These are phyloP conservation scores for Malurus leucopterus DNA, from an alignment of 2,797 vertebrate genomes.

Conservation along the genomic window DNA sequence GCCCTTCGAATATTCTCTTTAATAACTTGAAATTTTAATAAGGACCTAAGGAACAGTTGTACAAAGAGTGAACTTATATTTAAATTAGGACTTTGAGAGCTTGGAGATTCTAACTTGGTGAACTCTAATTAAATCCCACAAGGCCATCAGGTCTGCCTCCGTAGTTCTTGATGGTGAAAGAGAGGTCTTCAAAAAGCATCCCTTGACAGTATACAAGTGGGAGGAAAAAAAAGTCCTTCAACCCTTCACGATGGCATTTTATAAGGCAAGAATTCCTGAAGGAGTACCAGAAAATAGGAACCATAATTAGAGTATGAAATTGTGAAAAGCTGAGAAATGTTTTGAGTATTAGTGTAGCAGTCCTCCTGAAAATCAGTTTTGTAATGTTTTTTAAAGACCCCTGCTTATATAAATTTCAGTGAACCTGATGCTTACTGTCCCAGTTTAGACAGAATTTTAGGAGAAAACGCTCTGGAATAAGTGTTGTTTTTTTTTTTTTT, in stretches of 20 bases:
- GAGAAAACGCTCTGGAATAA: no score
- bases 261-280: slow-evolving; percentile 72
- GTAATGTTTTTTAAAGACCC: neutral
- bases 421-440: neutral
- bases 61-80: slow-evolving; percentile 76
- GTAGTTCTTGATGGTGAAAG: slow-evolving; percentile 72
- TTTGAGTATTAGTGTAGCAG: slow-evolving; percentile 23
- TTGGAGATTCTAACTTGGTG: slow-evolving; percentile 74
- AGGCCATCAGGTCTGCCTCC: slow-evolving; percentile 75
- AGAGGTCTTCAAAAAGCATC: slow-evolving; percentile 77
- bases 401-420: neutral
- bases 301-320: slow-evolving; percentile 59
- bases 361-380: slow-evolving; percentile 26
- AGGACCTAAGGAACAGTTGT: slow-evolving; percentile 75
- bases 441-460: no score
- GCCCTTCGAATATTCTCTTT: slow-evolving; percentile 64
- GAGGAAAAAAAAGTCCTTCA: slow-evolving; percentile 56
- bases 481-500: no score
- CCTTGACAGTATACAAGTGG: slow-evolving; percentile 70
- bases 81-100: slow-evolving; percentile 78
- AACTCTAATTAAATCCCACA: slow-evolving; percentile 81
- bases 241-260: slow-evolving; percentile 48
- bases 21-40: slow-evolving; percentile 80
- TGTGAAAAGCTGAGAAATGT: slow-evolving; percentile 37
- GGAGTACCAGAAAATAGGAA: slow-evolving; percentile 64